Base-by-base conservation (phyloP, 1,140 invertebrate species). In the Zaprionus vittiger region DNA sequence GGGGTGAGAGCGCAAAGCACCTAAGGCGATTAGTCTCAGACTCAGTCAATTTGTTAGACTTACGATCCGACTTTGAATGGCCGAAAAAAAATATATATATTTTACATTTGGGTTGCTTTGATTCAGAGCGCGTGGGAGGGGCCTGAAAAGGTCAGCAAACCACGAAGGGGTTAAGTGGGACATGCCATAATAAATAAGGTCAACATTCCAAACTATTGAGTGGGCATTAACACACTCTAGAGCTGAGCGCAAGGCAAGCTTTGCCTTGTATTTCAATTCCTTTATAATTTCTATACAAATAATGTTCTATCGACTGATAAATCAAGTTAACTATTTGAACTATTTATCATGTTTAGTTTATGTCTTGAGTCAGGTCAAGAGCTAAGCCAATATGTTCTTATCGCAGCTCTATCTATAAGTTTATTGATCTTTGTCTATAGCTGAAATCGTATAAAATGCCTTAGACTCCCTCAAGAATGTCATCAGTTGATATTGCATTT, bases 11-110 rank as follows among this genome's bases (percentile, higher is more conserved):
- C 38, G n/a, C 2, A 20, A 52, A 52, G 47, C 65, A 66, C 56
- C 74, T 78, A 78, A 80, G 78, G 70, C 75, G 75, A 73, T 83
- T 80, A 80, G 67, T 20, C 37, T 37, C 57, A 60, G 67, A 76
- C 71, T 62, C 62, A 24, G 76, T n/a, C 75, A 76, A 83, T 77
- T 83, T 80, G 59, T 80, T 71, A 52, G 63, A 62, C 70, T 73
- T 73, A 54, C 34, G 44, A 26, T 60, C 14, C 47, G 62, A 17
- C 54, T 66, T 59, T 41, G 17, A 66, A 60, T 76, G 61, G 26
- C 68, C n/a, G n/a, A n/a, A 65, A 65, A 31, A 34, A 34, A 34
- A 34, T 0, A 34, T 11, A 49, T 66, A 17, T 47, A 17, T 73
- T 65, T 62, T 31, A 56, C 47, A 56, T 77, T 72, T 77, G 56